phyloP scores from a whole-genome alignment of 1,140 invertebrate species.

The Popillia japonica region DNA sequence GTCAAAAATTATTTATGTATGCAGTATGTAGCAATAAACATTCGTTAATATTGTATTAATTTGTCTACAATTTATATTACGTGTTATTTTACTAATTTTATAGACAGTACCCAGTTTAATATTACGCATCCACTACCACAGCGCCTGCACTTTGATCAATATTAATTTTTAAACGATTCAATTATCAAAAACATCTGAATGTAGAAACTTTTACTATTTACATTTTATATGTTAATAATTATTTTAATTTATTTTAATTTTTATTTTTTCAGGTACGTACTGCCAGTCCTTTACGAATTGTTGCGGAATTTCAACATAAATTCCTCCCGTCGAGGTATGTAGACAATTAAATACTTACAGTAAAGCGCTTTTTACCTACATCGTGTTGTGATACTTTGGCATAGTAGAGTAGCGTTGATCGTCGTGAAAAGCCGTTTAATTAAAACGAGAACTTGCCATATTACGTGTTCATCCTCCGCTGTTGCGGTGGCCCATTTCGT shows the following conservation, averaged over 20 bases:
- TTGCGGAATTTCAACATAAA: not conserved
- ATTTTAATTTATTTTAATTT: not conserved
- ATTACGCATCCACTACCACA: too few relatives aligned
- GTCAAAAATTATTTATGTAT: too few relatives aligned
- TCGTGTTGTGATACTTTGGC: not conserved
- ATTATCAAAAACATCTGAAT: too few relatives aligned
- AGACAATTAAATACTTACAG: not conserved
- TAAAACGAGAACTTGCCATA: not conserved
- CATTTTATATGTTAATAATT: too few relatives aligned
- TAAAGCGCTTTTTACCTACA: not conserved
- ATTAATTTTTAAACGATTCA: too few relatives aligned
- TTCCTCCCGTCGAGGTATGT: not conserved
- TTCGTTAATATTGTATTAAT: too few relatives aligned
- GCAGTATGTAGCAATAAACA: too few relatives aligned
- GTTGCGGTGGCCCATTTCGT: not conserved
- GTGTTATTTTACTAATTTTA: too few relatives aligned
- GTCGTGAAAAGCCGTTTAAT: slow-evolving; percentile 23
- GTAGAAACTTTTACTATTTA: too few relatives aligned
- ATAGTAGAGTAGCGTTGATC: not conserved
- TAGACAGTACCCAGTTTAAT: too few relatives aligned
- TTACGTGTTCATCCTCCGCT: not conserved
- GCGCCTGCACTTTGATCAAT: too few relatives aligned
- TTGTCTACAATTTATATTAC: too few relatives aligned
- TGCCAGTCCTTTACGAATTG: not conserved
- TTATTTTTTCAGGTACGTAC: slow-evolving; percentile 4